phyloP scores from a whole-genome alignment of 2,797 vertebrate species.

The Acropternis orthonyx region DNA sequence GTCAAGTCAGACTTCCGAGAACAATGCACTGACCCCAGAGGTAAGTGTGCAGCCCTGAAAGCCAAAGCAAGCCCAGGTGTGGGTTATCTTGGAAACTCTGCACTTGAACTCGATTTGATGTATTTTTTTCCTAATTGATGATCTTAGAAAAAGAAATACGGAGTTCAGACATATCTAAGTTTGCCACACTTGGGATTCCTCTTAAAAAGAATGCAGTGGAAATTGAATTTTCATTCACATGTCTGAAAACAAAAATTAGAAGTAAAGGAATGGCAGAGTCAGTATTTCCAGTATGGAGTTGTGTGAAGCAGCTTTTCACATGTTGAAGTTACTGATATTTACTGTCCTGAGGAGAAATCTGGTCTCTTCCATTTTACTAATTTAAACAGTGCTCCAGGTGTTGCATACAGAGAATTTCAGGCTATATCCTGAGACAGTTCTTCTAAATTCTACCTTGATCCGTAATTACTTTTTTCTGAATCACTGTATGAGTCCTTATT shows the following conservation, averaged over 20 bases:
- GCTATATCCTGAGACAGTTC: background rate
- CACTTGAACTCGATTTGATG: background rate
- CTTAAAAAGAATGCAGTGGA: background rate
- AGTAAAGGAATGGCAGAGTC: background rate
- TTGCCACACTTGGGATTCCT: background rate
- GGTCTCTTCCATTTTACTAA: background rate
- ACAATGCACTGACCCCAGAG: constrained; percentile 96
- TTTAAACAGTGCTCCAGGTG: background rate
- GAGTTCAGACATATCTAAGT: background rate
- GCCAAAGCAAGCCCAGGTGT: background rate
- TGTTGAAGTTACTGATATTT: background rate
- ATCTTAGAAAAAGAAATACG: background rate
- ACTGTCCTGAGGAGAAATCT: background rate
- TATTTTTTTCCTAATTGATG: background rate
- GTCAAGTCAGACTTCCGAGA: constrained; percentile 96
- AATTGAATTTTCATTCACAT: background rate
- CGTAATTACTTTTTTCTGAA: background rate
- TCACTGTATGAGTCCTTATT: background rate
- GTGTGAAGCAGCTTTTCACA: background rate
- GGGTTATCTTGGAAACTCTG: background rate
- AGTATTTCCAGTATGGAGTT: background rate
- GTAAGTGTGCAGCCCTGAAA: constrained; percentile 76
- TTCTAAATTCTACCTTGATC: background rate
- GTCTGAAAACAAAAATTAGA: background rate
- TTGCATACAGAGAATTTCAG: background rate